phyloP scores from a whole-genome alignment of 2,113 vertebrate species.

The Gambusia holbrooki region DNA sequence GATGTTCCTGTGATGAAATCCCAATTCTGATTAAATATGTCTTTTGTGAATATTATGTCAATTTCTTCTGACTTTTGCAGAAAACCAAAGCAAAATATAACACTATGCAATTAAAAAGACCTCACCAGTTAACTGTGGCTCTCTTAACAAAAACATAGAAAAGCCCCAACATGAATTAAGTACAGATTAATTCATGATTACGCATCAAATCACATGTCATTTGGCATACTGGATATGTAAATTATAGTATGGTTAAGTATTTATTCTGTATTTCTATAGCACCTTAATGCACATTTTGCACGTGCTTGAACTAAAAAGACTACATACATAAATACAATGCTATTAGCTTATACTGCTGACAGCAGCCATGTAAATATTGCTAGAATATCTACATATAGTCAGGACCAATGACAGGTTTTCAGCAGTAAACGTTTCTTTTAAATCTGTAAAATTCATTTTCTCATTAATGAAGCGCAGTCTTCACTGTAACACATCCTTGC shows the following conservation, averaged over 20 bases:
- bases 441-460: not conserved
- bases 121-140: conserved; percentile 3
- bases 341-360: not conserved
- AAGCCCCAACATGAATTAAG: not conserved
- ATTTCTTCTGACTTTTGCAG: conserved; percentile 22
- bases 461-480: not conserved
- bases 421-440: too few species aligned
- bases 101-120: conserved; percentile 1
- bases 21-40: too few species aligned
- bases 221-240: too few species aligned
- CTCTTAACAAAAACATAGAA: not conserved
- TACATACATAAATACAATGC: not conserved
- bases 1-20: too few species aligned
- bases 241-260: too few species aligned
- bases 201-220: too few species aligned
- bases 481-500: not conserved
- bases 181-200: not conserved
- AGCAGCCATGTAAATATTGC: not conserved
- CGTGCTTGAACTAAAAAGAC: not conserved
- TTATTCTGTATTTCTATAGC: not conserved
- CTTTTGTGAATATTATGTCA: conserved; percentile 8
- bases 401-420: too few species aligned
- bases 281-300: not conserved
- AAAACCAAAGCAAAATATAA: conserved; percentile 1
- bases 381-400: too few species aligned